Base-by-base conservation (phyloP, 2,797 vertebrate genomes). In the Hyperoplus immaculatus region DNA sequence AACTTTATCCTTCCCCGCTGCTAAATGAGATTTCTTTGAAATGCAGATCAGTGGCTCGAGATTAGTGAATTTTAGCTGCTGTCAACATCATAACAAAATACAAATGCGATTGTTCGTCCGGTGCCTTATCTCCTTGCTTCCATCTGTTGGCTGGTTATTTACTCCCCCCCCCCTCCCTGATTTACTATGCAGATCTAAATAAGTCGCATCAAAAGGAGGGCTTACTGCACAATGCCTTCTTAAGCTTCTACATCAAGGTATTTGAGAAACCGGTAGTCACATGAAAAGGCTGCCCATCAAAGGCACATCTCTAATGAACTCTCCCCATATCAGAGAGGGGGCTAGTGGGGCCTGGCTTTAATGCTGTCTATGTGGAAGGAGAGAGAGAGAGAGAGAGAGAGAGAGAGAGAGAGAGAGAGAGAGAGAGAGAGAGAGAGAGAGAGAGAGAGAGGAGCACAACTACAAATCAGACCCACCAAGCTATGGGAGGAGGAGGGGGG, bases 1-100 rank as follows among this genome's bases (percentile, higher is more conserved):
- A 97, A 98, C 97, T 98, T 99, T 98, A 99, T 98, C 97, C 97
- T 96, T 29, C 95, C 96, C 96, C 93, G 95, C 97, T 96, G 97
- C 96, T 99, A 99, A 99, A 99, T 99, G 97, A 99, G 98, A 98
- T 99, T 99, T 99, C 98, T 99, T 99, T 99, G 98, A 99, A 99
- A 99, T 99, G 98, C 98, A 99, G 98, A 99, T 99, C 97, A 99
- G 97, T 96, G 97, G 97, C 94, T 96, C 96, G 96, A 99, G 98
- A 99, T 99, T 99, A 99, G 97, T 97, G 97, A 98, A 98, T 99
- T 99, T 99, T 99, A 99, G 97, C 97, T 96, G 97, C 98, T 99
- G 98, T 99, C 98, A 99, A 99, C 98, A 99, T 99, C 98, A 99
- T 99, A 99, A 99, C 98, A 99, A 99, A 99, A 99, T 98, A 99